Conservation (phyloP, 2,113 vertebrate genomes). For the Indri indri region DNA sequence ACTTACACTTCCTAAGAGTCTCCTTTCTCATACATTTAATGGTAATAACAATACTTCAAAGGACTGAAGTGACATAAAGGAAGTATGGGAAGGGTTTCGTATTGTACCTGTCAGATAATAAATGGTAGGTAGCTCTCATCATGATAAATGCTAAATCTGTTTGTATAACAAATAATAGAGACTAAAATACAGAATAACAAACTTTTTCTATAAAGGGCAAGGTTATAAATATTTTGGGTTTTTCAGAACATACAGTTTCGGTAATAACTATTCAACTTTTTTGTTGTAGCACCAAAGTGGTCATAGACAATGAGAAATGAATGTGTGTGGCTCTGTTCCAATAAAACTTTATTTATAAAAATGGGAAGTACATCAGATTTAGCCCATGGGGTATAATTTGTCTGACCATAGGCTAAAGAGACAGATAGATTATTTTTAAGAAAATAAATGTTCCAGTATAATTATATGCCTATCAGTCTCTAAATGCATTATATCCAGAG, state of each 20-base stretch:
- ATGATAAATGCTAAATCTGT: neutral
- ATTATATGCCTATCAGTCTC: neutral
- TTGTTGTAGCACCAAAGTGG: neutral
- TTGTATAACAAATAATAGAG: neutral
- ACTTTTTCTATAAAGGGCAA: neutral
- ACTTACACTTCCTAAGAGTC: neutral
- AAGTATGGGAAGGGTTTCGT: neutral
- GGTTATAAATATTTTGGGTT: neutral
- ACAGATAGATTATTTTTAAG: conserved; percentile 12
- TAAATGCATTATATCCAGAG: neutral
- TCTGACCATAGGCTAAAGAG: neutral
- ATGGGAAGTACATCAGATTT: neutral
- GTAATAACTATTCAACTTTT: neutral
- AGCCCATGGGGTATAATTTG: neutral
- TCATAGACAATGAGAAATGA: neutral
- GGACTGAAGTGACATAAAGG: neutral
- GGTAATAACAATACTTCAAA: neutral
- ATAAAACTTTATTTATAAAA: conserved; percentile 39
- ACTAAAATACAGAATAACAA: neutral
- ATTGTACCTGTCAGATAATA: neutral
- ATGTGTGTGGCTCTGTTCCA: neutral
- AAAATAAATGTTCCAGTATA: neutral
- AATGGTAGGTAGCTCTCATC: neutral
- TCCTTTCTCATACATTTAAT: neutral
- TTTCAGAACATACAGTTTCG: neutral